These are phyloP conservation scores for Macrosoma leucophasiata DNA, from an alignment of 2,888 invertebrate genomes.

Conservation along the genomic window DNA sequence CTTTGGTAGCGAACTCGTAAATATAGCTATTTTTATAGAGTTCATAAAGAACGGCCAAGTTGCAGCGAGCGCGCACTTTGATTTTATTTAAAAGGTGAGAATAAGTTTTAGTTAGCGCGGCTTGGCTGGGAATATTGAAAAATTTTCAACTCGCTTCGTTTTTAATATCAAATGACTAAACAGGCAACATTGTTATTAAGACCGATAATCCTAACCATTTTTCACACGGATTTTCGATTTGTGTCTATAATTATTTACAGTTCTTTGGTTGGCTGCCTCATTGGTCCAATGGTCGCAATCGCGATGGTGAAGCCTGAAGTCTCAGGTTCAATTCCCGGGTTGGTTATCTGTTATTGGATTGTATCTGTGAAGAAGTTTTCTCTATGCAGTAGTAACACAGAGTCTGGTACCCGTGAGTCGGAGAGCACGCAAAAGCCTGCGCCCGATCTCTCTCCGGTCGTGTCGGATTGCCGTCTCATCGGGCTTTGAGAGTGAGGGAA, in stretches of 20 bases:
- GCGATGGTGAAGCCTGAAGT: background rate
- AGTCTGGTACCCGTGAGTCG: too few relatives aligned
- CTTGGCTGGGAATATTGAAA: slow-evolving; percentile 41
- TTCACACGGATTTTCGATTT: slow-evolving; percentile 5
- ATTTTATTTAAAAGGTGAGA: slow-evolving; percentile 43
- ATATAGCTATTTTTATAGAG: slow-evolving; percentile 37
- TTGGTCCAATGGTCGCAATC: background rate
- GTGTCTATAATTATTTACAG: slow-evolving; percentile 4
- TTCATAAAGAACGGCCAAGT: slow-evolving; percentile 37
- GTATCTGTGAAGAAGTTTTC: too few relatives aligned
- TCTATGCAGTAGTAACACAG: too few relatives aligned
- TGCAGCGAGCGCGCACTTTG: slow-evolving; percentile 31
- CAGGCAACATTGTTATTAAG: slow-evolving; percentile 2
- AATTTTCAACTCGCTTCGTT: too few relatives aligned
- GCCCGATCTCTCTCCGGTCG: too few relatives aligned
- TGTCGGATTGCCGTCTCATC: too few relatives aligned
- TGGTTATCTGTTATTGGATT: too few relatives aligned
- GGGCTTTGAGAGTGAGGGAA: too few relatives aligned
- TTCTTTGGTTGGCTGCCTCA: slow-evolving; percentile 1
- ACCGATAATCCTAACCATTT: slow-evolving; percentile 1
- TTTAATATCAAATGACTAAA: too few relatives aligned
- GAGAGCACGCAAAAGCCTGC: too few relatives aligned
- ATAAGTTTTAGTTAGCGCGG: slow-evolving; percentile 36
- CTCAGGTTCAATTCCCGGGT: background rate
- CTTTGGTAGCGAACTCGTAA: slow-evolving; percentile 13